A percentile compares a stretch with the other conserved stretches of the same genome.
Evolutionary conservation across 2,797 vertebrate genomes (phyloP).

Genomic region (Sphenopsis melanotis): DNA sequence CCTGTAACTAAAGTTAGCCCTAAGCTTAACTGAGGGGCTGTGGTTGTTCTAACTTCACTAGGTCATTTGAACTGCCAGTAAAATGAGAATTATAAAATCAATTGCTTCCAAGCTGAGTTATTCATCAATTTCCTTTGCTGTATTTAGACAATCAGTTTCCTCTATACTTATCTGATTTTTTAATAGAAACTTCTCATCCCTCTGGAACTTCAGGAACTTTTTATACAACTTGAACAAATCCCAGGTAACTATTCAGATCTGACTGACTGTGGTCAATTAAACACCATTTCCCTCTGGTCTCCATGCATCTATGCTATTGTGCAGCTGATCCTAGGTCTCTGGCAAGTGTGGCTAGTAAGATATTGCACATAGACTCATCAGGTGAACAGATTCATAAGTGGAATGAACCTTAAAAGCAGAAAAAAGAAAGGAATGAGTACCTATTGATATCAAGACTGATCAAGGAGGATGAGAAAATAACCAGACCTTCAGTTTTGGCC

Average conservation of each 20-base stretch:
- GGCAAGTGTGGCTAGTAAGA: background rate
- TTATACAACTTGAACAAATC: background rate
- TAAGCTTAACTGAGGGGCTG: background rate
- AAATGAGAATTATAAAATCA: conserved; percentile 20
- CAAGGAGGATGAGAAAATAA: conserved; percentile 13
- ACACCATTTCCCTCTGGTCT: background rate
- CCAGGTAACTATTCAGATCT: background rate
- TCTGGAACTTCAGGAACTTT: background rate
- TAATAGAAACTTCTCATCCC: background rate
- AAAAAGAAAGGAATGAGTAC: background rate
- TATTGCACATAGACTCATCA: background rate
- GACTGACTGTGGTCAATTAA: background rate
- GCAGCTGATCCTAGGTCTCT: background rate
- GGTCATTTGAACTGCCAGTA: conserved; percentile 5
- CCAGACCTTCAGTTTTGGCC: background rate
- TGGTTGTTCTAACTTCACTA: background rate
- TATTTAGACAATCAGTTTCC: background rate
- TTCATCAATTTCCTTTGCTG: background rate
- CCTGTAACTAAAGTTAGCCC: conserved; percentile 36
- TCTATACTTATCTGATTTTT: conserved; percentile 8
- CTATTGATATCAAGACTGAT: background rate
- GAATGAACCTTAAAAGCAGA: background rate
- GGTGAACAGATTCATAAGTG: background rate
- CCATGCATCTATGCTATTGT: background rate
- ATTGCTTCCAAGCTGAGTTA: conserved; percentile 22